These are phyloP conservation scores for Chironomus riparius DNA, from an alignment of 2,888 invertebrate species.

Conservation along the genomic window DNA sequence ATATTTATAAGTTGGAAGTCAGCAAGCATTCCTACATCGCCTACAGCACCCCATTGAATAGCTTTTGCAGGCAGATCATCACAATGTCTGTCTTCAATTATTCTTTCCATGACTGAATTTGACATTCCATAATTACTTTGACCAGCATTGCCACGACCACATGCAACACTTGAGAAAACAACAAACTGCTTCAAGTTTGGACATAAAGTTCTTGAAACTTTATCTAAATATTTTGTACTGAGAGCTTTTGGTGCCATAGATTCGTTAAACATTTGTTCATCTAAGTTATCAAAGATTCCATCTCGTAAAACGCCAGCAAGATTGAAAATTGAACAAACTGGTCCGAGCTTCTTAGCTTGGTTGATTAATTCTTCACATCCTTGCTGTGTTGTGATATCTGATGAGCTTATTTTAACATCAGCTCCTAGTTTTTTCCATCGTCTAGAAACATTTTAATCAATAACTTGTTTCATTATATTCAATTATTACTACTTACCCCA, in stretches of 20 bases:
- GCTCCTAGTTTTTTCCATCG: conserved; percentile 58
- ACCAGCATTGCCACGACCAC: conserved; percentile 84
- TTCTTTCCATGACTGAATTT: conserved; percentile 82
- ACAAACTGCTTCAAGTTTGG: conserved; percentile 64
- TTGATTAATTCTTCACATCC: conserved; percentile 22
- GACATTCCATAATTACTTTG: conserved; percentile 89
- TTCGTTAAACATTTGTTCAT: conserved; percentile 54
- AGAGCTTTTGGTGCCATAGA: conserved; percentile 69
- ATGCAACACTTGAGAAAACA: conserved; percentile 83
- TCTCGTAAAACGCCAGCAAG: conserved; percentile 75
- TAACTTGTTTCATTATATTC: no score
- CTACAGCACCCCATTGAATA: conserved; percentile 87
- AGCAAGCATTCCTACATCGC: conserved; percentile 67
- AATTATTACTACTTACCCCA: conserved; percentile 45
- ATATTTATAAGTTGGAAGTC: conserved; percentile 56
- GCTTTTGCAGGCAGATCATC: conserved; percentile 70
- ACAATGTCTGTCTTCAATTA: conserved; percentile 62
- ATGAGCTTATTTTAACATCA: conserved; percentile 51
- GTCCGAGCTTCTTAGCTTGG: background rate
- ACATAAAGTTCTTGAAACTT: conserved; percentile 50
- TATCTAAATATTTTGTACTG: conserved; percentile 72
- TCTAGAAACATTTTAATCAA: background rate
- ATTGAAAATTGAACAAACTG: conserved; percentile 51
- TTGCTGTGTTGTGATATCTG: conserved; percentile 6
- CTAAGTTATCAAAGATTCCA: conserved; percentile 68